Percentiles rank a stretch among this genome's conserved stretches.
Evolutionary conservation across 1,140 invertebrate species (phyloP).

Genomic region (Andrena cerasifolii): DNA sequence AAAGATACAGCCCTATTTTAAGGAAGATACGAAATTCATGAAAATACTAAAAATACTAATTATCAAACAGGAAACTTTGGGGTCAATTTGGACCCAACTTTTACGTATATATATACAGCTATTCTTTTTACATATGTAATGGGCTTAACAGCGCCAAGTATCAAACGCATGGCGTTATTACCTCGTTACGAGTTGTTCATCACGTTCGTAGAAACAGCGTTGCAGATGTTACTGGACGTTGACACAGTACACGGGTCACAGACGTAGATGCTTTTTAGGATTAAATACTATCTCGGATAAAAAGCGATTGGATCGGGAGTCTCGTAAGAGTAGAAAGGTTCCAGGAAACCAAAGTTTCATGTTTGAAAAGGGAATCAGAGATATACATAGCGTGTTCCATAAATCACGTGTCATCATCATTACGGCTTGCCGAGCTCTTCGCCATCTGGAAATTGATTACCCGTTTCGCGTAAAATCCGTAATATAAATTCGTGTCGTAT

Average conservation of each 20-base stretch:
- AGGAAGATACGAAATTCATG: no score
- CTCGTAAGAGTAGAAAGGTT: not conserved
- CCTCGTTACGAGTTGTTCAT: not conserved
- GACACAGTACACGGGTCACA: no score
- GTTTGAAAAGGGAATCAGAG: not conserved
- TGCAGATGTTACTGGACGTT: not conserved
- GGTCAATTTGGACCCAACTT: no score
- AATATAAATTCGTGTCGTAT: not conserved
- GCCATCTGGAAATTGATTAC: not conserved
- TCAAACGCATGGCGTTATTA: not conserved
- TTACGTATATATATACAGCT: no score
- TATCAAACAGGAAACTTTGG: no score
- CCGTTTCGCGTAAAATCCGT: not conserved
- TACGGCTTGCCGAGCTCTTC: not conserved
- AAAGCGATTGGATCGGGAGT: not conserved
- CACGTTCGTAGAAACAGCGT: not conserved
- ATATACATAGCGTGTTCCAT: not conserved
- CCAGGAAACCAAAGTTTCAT: not conserved
- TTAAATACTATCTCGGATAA: not conserved
- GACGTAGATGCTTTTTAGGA: not conserved
- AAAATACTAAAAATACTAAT: no score
- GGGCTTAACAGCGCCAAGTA: not conserved
- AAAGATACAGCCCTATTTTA: no score
- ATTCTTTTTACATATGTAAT: no score
- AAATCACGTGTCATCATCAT: constrained; percentile 6